phyloP scores from a whole-genome alignment of 2,888 invertebrate species.

The Meiosimyza platycephala region DNA sequence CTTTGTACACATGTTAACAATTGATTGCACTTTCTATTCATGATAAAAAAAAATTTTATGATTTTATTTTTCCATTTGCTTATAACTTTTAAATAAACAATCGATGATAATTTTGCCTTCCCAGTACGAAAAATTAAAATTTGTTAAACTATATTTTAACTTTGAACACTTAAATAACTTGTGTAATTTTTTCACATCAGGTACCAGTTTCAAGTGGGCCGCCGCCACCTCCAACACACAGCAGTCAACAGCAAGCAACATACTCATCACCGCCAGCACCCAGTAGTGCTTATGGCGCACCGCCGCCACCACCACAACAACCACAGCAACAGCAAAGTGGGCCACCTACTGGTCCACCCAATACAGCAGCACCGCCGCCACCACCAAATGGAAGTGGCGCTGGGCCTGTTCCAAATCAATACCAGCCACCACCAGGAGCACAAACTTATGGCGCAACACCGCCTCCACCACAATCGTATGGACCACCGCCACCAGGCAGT shows the following conservation, averaged over 20 bases:
- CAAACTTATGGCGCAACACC: constrained; percentile 64
- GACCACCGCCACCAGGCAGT: constrained; percentile 63
- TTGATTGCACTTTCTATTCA: too few species aligned
- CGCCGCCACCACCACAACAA: constrained; percentile 57
- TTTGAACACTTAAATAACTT: too few species aligned
- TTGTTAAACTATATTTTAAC: too few species aligned
- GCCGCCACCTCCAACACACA: constrained; percentile 49
- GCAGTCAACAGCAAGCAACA: constrained; percentile 60
- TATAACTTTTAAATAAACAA: too few species aligned
- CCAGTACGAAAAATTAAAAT: too few species aligned
- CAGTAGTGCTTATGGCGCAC: constrained; percentile 55
- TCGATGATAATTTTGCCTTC: too few species aligned
- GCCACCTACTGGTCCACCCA: constrained; percentile 60
- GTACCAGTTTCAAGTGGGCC: constrained; percentile 61
- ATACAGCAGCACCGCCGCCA: constrained; percentile 62
- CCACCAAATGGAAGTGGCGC: constrained; percentile 65
- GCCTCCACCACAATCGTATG: constrained; percentile 63
- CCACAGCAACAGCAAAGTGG: constrained; percentile 52
- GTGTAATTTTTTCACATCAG: too few species aligned
- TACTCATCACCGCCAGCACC: constrained; percentile 60
- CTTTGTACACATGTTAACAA: too few species aligned
- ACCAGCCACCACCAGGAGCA: constrained; percentile 63
- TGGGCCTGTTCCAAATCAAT: constrained; percentile 66
- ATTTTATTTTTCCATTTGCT: too few species aligned
- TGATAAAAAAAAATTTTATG: too few species aligned